phyloP scores from a whole-genome alignment of 2,888 invertebrate species.

The Lasioglossum leucozonium region DNA sequence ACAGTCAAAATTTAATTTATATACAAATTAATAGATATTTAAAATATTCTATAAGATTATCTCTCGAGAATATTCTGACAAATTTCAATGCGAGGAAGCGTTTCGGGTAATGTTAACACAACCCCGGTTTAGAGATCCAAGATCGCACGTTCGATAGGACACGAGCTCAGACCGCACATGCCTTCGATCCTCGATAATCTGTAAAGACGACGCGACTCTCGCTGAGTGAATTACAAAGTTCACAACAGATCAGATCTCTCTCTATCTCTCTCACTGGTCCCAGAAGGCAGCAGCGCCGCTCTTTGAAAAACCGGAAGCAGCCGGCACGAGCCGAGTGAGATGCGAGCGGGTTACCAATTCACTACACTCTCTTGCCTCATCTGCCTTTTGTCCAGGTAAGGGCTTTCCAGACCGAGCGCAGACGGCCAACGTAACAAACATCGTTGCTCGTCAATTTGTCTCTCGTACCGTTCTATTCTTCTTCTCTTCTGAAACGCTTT shows the following conservation, averaged over 20 bases:
- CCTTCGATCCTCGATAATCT: conserved; percentile 42
- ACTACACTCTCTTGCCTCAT: conserved; percentile 43
- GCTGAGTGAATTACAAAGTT: conserved; percentile 71
- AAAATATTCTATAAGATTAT: too few relatives aligned
- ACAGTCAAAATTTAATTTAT: too few relatives aligned
- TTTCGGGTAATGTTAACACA: not conserved
- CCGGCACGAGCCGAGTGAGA: conserved; percentile 79
- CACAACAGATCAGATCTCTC: conserved; percentile 65
- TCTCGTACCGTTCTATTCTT: not conserved
- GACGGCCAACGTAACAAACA: not conserved
- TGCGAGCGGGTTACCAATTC: conserved; percentile 71
- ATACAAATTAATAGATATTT: too few relatives aligned
- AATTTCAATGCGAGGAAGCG: not conserved
- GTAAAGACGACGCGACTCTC: conserved; percentile 61
- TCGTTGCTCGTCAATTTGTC: not conserved
- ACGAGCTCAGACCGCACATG: conserved; percentile 23
- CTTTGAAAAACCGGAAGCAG: conserved; percentile 79
- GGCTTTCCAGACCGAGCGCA: conserved; percentile 1
- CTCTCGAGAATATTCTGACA: not conserved
- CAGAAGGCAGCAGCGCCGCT: conserved; percentile 62
- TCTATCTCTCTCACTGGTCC: not conserved
- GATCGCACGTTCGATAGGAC: conserved; percentile 43
- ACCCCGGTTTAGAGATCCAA: not conserved
- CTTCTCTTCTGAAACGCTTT: not conserved
- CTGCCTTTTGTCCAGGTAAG: conserved; percentile 47